Evolutionary conservation across 2,888 invertebrate genomes (phyloP), one percentile per base, ranked within the genome.

Genomic region (Ferrisia virgata): DNA sequence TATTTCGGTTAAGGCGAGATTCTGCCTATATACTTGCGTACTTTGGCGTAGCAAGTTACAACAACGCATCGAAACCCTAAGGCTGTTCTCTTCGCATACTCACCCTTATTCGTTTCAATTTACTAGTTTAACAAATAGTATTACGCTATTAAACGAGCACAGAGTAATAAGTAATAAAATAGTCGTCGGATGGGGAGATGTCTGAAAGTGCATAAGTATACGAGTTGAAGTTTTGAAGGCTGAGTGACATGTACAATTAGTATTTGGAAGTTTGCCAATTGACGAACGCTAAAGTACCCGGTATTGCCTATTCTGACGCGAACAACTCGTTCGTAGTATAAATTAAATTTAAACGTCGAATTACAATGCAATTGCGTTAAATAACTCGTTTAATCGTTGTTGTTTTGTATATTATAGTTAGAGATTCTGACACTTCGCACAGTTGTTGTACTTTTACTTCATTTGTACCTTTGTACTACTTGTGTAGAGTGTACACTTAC

Each of bases 191-290:
- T n/a, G n/a, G n/a, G 28, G 31, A 64, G 64, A 28, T 64, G 64
- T 64, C 64, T 28, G 64, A 64, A 64, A 64, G 64, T 64, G 28
- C 28, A 64, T 64, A 64, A 28, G 64, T 64, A 64, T 31, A n/a
- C n/a, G n/a, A n/a, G 28, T 28, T 28, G 64, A 64, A 64, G 64
- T 64, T 64, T 64, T 64, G 28, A 64, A 64, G 64, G 64, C 25
- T 64, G 64, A 64, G 64, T 64, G 72, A 76, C 72, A 28, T 36
- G 72, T 76, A 76, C 72, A 76, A 76, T 76, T 76, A 76, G 72
- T 76, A 76, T 76, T 36, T 76, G 72, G 72, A 25, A 76, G 72
- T 76, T 76, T 76, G 36, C 72, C 72, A 76, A 18, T 76, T 36
- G n/a, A n/a, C n/a, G 36, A 76, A 64, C 28, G 64, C 13, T 28